Base-by-base conservation (phyloP, 2,113 vertebrate genomes). In the Terrapene triunguis region DNA sequence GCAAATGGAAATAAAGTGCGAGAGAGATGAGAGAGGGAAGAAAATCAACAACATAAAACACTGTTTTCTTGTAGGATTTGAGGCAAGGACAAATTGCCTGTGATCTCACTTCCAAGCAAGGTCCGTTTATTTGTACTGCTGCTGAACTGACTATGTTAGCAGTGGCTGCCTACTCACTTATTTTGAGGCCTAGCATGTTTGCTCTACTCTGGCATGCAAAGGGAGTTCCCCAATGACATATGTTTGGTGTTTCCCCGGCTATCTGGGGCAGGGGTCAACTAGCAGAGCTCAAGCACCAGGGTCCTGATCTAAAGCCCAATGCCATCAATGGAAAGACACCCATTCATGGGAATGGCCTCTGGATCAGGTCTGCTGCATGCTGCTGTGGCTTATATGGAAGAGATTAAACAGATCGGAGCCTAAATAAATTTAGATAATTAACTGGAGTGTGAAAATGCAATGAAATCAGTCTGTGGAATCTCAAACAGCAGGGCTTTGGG, bases 61-160 rank as follows among this genome's bases (percentile, higher is more conserved):
- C 87, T 98, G 97, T 98, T 98, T 98, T 98, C 98, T 98, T 98
- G 98, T 98, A 98, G 93, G 97, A 97, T 96, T 97, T 12, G n/a
- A 96, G 97, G 97, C 97, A 98, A 96, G 97, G 94, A 98, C 98
- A 97, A 54, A 94, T 97, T 98, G 98, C 98, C 98, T 98, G 92
- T 98, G 98, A 98, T 97, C 97, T 98, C 98, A 98, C 97, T 97
- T 98, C 94, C 0, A 55, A 98, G 98, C 95, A 98, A 98, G 98
- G 98, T 97, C 94, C 96, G 97, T 94, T 97, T 94, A 96, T 98
- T 98, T 97, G 96, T 96, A 97, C 96, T 98, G 97, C 97, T 98
- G 98, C 96, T 96, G 97, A 98, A 95, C 96, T 97, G 98, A 97
- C 97, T 97, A 94, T 97, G 38, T 95, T 87, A 95, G 89, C 93